Conservation (phyloP, 1,140 invertebrate genomes). For the Chymomyza costata region DNA sequence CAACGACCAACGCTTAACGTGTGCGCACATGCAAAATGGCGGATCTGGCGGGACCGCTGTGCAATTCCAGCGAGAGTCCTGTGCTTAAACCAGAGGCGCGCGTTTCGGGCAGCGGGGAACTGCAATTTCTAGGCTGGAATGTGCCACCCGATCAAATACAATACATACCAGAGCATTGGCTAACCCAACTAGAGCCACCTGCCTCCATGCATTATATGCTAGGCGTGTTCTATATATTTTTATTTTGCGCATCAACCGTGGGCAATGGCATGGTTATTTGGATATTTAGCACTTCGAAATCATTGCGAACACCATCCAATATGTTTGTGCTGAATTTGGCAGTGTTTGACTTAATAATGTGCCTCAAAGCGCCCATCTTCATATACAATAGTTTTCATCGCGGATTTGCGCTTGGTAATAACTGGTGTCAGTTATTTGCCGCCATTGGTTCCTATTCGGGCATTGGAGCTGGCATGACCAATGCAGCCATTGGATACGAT, state of each 20-base stretch:
- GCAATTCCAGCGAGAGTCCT: constrained; percentile 55
- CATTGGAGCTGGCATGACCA: constrained; percentile 87
- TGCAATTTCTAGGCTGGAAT: constrained; percentile 84
- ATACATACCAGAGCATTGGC: constrained; percentile 89
- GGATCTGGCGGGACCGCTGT: constrained; percentile 40
- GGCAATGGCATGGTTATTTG: constrained; percentile 94
- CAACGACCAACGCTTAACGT: too few species aligned
- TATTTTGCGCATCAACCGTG: constrained; percentile 84
- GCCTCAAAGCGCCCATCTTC: constrained; percentile 90
- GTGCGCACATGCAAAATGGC: constrained; percentile 1
- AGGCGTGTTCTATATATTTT: constrained; percentile 86
- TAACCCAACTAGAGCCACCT: constrained; percentile 85
- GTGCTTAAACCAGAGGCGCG: constrained; percentile 49
- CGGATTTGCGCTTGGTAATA: constrained; percentile 83
- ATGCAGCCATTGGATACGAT: constrained; percentile 77
- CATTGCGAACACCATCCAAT: constrained; percentile 90
- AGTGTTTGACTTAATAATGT: constrained; percentile 91
- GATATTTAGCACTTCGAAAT: constrained; percentile 87
- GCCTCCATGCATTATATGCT: constrained; percentile 88
- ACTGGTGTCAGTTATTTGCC: constrained; percentile 87
- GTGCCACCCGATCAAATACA: constrained; percentile 84
- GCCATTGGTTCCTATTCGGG: constrained; percentile 86
- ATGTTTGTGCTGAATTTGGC: constrained; percentile 92
- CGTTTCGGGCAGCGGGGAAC: constrained; percentile 36
- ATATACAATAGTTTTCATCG: constrained; percentile 90